A percentile compares a stretch with the other conserved stretches of the same genome.
These are phyloP conservation scores for Oscheius sp. DNA, from an alignment of 1,140 invertebrate species.

Conservation along the genomic window DNA sequence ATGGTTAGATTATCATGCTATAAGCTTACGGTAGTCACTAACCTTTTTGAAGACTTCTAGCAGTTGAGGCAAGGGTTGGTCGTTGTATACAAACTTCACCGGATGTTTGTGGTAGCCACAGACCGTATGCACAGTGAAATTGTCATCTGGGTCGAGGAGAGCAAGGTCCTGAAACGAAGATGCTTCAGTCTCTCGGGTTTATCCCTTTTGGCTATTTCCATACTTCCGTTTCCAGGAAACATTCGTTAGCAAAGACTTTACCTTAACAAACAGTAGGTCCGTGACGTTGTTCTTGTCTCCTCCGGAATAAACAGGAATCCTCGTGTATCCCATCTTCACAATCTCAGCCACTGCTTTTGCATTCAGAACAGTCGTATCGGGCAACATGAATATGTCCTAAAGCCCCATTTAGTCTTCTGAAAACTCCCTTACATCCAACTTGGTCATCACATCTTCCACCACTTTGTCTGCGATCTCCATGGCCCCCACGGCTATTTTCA, in stretches of 20 bases:
- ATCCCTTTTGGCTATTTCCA: too few relatives aligned
- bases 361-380: conserved; percentile 42
- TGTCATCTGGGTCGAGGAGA: conserved; percentile 90
- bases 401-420: not conserved
- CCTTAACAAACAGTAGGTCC: conserved; percentile 86
- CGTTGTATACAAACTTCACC: conserved; percentile 89
- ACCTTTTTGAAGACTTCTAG: conserved; percentile 91
- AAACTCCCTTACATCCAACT: conserved; percentile 29
- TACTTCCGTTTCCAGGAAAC: too few relatives aligned
- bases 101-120: conserved; percentile 94
- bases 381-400: conserved; percentile 44
- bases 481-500: conserved; percentile 65
- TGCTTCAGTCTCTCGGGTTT: too few relatives aligned
- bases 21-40: not conserved
- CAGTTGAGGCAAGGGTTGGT: conserved; percentile 86
- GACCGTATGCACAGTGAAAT: conserved; percentile 80
- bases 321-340: conserved; percentile 82
- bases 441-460: conserved; percentile 64
- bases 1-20: not conserved
- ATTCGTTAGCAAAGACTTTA: too few relatives aligned
- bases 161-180: conserved; percentile 78
- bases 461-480: conserved; percentile 63
- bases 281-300: conserved; percentile 78
- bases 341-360: conserved; percentile 82
- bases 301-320: conserved; percentile 85